Conservation (phyloP, 2,888 invertebrate species). For the Drosophila imparisetae region DNA sequence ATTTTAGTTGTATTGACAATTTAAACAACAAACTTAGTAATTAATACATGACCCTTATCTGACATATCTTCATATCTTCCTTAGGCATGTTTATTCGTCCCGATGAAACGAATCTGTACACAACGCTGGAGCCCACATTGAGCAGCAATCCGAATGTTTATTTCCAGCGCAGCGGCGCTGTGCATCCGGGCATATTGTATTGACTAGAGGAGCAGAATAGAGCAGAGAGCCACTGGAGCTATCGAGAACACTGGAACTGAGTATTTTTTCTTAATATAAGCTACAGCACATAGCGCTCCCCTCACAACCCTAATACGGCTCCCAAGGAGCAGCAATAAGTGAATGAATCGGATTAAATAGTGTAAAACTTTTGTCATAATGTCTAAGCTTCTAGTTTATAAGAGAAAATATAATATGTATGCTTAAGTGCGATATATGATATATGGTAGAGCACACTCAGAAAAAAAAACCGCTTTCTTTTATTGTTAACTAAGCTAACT, state of each 20-base stretch:
- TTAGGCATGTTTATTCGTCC: constrained; percentile 91
- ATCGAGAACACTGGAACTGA: constrained; percentile 79
- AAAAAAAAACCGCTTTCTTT: constrained; percentile 17
- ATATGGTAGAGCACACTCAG: constrained; percentile 6
- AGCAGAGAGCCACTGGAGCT: constrained; percentile 48
- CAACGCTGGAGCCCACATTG: constrained; percentile 92
- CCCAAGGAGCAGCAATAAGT: constrained; percentile 78
- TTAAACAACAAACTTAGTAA: neutral
- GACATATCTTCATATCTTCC: constrained; percentile 33
- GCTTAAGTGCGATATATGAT: constrained; percentile 19
- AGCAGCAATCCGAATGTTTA: constrained; percentile 96
- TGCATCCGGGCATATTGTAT: constrained; percentile 97
- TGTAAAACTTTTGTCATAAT: constrained; percentile 72
- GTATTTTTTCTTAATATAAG: constrained; percentile 76
- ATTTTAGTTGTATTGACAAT: neutral
- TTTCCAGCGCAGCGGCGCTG: constrained; percentile 92
- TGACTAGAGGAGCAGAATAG: constrained; percentile 84
- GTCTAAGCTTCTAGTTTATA: constrained; percentile 58
- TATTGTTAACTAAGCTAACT: constrained; percentile 20
- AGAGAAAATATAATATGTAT: constrained; percentile 33
- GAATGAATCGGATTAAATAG: constrained; percentile 60
- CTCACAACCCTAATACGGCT: constrained; percentile 60
- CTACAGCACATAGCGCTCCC: constrained; percentile 62
- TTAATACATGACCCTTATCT: neutral
- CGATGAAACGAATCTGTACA: constrained; percentile 93